Evolutionary conservation across 2,888 invertebrate species (phyloP), one percentile per base, ranked within the genome.

Genomic region (Phasia obesa): DNA sequence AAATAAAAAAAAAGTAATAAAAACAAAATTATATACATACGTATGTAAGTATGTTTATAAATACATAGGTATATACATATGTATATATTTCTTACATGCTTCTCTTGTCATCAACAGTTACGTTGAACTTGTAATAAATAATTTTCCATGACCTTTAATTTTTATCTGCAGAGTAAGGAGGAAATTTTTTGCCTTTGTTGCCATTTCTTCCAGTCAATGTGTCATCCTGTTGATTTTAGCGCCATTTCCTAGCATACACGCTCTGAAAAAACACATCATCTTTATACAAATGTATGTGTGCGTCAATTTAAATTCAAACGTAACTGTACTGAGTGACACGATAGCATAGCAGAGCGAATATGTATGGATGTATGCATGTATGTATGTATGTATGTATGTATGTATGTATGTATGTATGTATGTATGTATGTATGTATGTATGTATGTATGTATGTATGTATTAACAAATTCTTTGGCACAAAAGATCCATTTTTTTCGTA

Each of bases 301-400:
- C 67, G 81, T 47, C 23, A 57, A 53, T 53, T 69, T 78, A n/a
- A 42, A 69, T 65, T n/a, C 31, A 53, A 82, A 71, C 83, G 83
- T 59, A 83, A 83, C 83, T 83, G 83, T 83, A 83, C 83, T 75
- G 55, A 7, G 11, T 75, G 38, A 42, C 47, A 62, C n/a, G n/a
- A n/a, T n/a, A n/a, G n/a, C n/a, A n/a, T n/a, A n/a, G n/a, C n/a
- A n/a, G n/a, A n/a, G n/a, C n/a, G n/a, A n/a, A n/a, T n/a, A n/a
- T n/a, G n/a, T n/a, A n/a, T n/a, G n/a, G n/a, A n/a, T n/a, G n/a
- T n/a, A n/a, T n/a, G n/a, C n/a, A n/a, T n/a, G n/a, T n/a, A n/a
- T n/a, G n/a, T n/a, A n/a, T n/a, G n/a, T n/a, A n/a, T n/a, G n/a
- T n/a, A n/a, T n/a, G n/a, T n/a, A n/a, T n/a, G n/a, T n/a, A n/a